These are phyloP conservation scores for Linnaemya tessellans DNA, from an alignment of 2,888 invertebrate genomes.

Conservation along the genomic window DNA sequence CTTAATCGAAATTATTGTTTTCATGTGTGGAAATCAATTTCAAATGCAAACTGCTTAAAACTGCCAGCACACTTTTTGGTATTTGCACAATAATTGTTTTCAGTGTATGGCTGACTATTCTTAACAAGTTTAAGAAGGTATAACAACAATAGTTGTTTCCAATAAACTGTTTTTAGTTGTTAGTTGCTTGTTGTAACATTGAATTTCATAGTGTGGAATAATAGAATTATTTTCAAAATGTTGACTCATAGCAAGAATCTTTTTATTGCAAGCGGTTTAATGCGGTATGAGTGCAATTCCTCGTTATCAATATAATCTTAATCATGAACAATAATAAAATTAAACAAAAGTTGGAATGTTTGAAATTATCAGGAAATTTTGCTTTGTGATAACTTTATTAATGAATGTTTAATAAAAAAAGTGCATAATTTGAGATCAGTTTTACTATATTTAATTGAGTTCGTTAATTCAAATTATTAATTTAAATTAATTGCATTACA, in stretches of 20 bases:
- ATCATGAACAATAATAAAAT: conserved; percentile 28
- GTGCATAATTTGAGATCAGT: neutral
- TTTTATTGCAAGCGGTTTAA: conserved; percentile 15
- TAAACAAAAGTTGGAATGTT: conserved; percentile 37
- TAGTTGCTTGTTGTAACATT: neutral
- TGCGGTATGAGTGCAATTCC: conserved; percentile 11
- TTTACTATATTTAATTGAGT: too few species aligned
- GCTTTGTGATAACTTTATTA: neutral
- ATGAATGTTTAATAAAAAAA: neutral
- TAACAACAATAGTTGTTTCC: neutral
- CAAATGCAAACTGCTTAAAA: too few species aligned
- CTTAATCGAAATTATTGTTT: too few species aligned
- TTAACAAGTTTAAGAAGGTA: neutral
- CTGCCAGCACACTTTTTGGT: too few species aligned
- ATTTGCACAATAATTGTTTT: neutral
- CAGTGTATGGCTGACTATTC: conserved; percentile 1
- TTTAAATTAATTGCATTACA: too few species aligned
- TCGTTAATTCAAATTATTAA: too few species aligned
- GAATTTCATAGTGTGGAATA: neutral
- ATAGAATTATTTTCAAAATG: conserved; percentile 17
- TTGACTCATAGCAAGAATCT: conserved; percentile 31
- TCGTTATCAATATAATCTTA: conserved; percentile 37
- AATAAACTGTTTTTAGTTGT: neutral
- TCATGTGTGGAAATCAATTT: too few species aligned
- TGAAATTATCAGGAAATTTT: neutral